Conservation (phyloP, 2,888 invertebrate species). For the Allacma fusca region DNA sequence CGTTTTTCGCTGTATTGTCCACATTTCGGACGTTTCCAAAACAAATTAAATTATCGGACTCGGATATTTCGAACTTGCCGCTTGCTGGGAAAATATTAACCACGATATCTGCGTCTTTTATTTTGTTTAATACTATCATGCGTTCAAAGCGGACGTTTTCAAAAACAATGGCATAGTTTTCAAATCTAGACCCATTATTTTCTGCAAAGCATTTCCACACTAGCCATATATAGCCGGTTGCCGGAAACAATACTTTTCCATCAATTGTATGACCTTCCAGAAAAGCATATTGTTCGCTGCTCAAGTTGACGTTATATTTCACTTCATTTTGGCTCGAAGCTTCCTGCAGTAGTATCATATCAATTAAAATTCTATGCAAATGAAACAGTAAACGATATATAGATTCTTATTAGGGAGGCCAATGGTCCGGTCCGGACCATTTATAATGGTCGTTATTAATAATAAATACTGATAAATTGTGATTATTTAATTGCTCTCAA, state of each 20-base stretch:
- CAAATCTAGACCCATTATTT: conserved; percentile 72
- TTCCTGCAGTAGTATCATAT: no score
- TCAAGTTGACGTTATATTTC: background rate
- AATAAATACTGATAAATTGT: no score
- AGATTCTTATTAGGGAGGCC: no score
- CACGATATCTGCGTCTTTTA: conserved; percentile 74
- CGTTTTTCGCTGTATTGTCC: conserved; percentile 26
- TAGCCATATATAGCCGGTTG: conserved; percentile 89
- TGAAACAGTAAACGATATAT: no score
- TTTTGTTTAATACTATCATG: conserved; percentile 74
- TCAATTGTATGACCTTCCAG: conserved; percentile 84
- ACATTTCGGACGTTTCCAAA: conserved; percentile 62
- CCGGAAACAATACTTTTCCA: conserved; percentile 90
- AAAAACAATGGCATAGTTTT: conserved; percentile 80
- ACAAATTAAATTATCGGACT: conserved; percentile 63
- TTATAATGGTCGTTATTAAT: no score
- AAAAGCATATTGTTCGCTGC: no score
- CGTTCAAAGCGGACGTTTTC: conserved; percentile 84
- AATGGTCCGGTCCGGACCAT: no score
- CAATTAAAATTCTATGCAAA: no score
- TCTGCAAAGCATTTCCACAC: conserved; percentile 80
- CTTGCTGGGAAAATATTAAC: conserved; percentile 82
- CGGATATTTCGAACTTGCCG: conserved; percentile 68
- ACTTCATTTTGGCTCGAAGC: background rate
- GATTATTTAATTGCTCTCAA: no score